Percentiles rank a stretch among this genome's conserved stretches.
phyloP scores from a whole-genome alignment of 2,113 vertebrate genomes.

The Cromileptes altivelis region DNA sequence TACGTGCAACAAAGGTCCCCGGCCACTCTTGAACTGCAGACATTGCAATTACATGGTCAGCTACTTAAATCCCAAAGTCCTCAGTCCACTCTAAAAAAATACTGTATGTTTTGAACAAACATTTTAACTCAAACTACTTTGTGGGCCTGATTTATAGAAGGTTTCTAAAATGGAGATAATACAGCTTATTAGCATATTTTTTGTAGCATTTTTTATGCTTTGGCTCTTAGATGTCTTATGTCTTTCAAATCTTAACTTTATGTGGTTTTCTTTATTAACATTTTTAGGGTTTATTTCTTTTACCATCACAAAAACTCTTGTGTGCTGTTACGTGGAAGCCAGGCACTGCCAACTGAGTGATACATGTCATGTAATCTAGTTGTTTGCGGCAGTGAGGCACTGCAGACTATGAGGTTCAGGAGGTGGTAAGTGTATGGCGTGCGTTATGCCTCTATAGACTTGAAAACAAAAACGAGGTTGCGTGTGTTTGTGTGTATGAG shows the following conservation, averaged over 20 bases:
- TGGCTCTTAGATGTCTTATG: neutral
- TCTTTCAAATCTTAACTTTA: neutral
- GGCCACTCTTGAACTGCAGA: neutral
- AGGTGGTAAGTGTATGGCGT: conserved; percentile 21
- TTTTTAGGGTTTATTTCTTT: neutral
- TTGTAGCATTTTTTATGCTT: neutral
- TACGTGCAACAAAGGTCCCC: neutral
- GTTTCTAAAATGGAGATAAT: neutral
- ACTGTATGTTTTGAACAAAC: neutral
- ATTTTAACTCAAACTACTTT: neutral
- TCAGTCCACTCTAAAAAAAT: neutral
- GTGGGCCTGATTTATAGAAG: neutral
- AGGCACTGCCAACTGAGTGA: neutral
- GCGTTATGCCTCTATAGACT: conserved; percentile 8
- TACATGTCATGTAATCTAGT: conserved; percentile 14
- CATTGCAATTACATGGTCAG: neutral
- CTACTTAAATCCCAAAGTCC: conserved; percentile 17
- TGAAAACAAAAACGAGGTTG: conserved; percentile 23
- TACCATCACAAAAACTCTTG: neutral
- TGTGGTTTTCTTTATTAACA: neutral
- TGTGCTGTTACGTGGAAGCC: conserved; percentile 2
- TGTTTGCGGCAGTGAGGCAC: conserved; percentile 1
- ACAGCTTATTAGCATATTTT: too few relatives aligned
- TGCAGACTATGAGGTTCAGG: conserved; percentile 18
- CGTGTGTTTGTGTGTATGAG: conserved; percentile 19